phyloP scores from a whole-genome alignment of 2,797 vertebrate genomes.

The Aratinga solstitialis region DNA sequence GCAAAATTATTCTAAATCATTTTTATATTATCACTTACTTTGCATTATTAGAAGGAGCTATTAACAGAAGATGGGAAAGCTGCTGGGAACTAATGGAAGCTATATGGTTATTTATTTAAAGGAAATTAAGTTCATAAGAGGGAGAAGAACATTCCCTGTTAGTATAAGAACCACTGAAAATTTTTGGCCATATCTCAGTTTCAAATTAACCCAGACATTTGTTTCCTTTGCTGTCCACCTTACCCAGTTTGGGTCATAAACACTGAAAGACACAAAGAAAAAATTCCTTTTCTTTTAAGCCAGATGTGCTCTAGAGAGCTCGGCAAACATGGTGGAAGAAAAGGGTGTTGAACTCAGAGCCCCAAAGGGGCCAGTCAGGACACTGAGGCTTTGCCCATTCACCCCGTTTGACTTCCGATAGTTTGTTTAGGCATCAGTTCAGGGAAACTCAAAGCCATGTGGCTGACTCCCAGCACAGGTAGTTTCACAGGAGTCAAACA shows the following conservation, averaged over 20 bases:
- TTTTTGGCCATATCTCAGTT: not conserved
- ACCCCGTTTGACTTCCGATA: slow-evolving; percentile 7
- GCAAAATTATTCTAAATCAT: slow-evolving; percentile 1
- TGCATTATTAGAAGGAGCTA: slow-evolving; percentile 11
- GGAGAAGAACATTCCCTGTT: not conserved
- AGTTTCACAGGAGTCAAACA: not conserved
- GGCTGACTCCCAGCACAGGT: slow-evolving; percentile 34
- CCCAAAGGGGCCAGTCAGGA: not conserved
- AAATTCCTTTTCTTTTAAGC: not conserved
- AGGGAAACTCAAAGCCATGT: slow-evolving; percentile 6
- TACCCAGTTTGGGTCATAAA: not conserved
- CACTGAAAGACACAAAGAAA: not conserved
- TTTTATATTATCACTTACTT: slow-evolving; percentile 36
- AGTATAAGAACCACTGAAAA: not conserved
- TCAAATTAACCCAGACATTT: not conserved
- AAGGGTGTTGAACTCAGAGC: not conserved
- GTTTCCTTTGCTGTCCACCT: not conserved
- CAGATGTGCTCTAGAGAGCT: not conserved
- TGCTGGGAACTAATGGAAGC: not conserved
- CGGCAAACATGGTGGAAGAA: not conserved
- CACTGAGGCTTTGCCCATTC: not conserved
- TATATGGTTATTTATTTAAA: slow-evolving; percentile 7
- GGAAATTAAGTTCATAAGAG: not conserved
- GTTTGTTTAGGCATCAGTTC: slow-evolving; percentile 11
- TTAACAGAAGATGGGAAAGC: not conserved